phyloP scores from a whole-genome alignment of 2,888 invertebrate genomes.

The Tetranychus piercei region DNA sequence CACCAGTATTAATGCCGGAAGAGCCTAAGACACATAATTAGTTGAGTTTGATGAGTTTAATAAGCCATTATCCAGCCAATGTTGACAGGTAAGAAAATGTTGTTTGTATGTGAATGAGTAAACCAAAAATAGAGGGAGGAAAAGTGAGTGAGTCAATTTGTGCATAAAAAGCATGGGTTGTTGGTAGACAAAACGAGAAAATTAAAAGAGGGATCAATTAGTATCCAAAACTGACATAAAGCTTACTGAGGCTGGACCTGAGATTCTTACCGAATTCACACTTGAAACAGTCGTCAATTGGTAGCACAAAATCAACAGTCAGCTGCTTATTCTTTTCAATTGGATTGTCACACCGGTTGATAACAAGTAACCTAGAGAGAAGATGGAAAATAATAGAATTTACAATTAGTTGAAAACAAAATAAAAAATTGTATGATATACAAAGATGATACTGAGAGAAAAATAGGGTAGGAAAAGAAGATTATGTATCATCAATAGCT shows the following conservation, averaged over 20 bases:
- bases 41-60: neutral
- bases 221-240: too few species aligned
- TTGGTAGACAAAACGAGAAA: too few species aligned
- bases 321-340: neutral
- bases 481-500: too few species aligned
- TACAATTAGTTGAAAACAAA: neutral
- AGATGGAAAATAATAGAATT: neutral
- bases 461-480: neutral
- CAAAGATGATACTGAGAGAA: neutral
- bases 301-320: conserved; percentile 6
- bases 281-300: neutral
- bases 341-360: neutral
- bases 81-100: neutral
- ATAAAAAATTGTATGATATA: neutral
- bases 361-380: neutral
- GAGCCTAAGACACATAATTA: neutral
- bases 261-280: conserved; percentile 2
- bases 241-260: neutral
- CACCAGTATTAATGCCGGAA: neutral
- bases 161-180: too few species aligned
- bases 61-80: neutral
- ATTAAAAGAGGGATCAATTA: too few species aligned
- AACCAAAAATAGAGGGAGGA: neutral
- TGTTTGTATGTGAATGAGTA: neutral
- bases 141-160: neutral